Percentiles rank a stretch among this genome's conserved stretches.
These are phyloP conservation scores for Athene noctua DNA, from an alignment of 2,113 vertebrate species.

Conservation along the genomic window DNA sequence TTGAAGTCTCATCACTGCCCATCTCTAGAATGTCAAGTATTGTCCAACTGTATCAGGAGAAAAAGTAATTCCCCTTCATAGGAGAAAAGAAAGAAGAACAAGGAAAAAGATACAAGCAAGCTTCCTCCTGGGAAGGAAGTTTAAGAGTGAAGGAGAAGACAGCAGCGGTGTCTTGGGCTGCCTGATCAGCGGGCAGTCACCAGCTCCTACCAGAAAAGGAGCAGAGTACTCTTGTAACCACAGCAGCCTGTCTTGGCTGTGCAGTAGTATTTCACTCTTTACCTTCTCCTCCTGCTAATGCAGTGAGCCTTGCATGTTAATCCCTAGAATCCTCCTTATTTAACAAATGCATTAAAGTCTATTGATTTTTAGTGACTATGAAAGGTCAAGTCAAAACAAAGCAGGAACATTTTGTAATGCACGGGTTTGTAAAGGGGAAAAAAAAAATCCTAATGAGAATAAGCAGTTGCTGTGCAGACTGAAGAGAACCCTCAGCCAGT, in stretches of 20 bases:
- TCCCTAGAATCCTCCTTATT: slow-evolving; percentile 25
- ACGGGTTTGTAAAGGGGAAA: neutral
- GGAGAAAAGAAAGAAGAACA: neutral
- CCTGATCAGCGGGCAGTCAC: neutral
- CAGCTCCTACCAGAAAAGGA: neutral
- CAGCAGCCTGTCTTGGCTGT: neutral
- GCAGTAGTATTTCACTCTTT: neutral
- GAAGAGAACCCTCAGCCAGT: neutral
- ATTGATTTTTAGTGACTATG: slow-evolving; percentile 48
- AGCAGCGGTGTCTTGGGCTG: neutral
- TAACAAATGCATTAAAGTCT: slow-evolving; percentile 56
- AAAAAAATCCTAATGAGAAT: neutral
- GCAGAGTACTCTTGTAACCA: neutral
- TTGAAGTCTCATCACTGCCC: neutral
- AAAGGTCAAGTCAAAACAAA: slow-evolving; percentile 58
- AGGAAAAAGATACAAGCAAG: neutral
- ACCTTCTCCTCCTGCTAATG: neutral
- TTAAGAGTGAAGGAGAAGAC: neutral
- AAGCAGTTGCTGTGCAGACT: neutral
- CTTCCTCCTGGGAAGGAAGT: neutral
- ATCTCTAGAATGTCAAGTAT: neutral
- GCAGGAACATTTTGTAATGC: slow-evolving; percentile 7
- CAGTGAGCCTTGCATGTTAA: slow-evolving; percentile 8
- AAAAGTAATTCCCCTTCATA: neutral
- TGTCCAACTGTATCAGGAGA: neutral